Base-by-base conservation (phyloP, 2,113 vertebrate genomes). In the Corythoichthys haematopterus region DNA sequence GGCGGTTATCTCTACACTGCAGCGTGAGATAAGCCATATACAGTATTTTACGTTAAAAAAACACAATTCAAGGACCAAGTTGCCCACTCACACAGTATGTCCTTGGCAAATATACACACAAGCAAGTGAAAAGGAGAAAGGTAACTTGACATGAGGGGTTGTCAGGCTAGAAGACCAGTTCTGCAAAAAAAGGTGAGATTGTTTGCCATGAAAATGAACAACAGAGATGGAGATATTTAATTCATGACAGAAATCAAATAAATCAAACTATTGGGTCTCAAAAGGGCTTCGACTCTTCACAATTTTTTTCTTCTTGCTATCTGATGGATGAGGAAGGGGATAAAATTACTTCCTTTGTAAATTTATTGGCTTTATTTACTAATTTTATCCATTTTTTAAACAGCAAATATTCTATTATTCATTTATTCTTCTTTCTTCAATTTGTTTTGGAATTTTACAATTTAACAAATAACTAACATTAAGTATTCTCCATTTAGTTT, bases 241-340 rank as follows among this genome's bases (percentile, higher is more conserved):
- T 88, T 87, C 84, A 85, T 88, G 75, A 74, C 64, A 66, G 80
- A 87, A 85, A 88, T 88, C 85, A 89, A 89, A 88, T 80, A 79
- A 84, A 72, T 78, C 85, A 84, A 85, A 85, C 80, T 82, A 79
- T 71, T 76, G 63, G 65, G 71, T 84, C 87, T 89, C 86, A 84
- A 79, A 80, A 28, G 85, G 81, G 84, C 74, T 58, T 52, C 9
- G 1, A 69, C 58, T 80, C 75, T 78, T 71, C 64, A 73, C 71
- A 67, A 70, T 79, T 79, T 85, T 85, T 76, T 87, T 87, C 75
- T 80, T 85, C 74, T 63, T 55, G 35, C 33, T 77, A 72, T 71
- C 59, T 61, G 70, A 72, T 20, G 63, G 78, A 87, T 84, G 78
- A 86, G 71, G 82, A 79, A 65, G 59, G 66, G 64, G 59, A 75